These are phyloP conservation scores for Ischnura elegans DNA, from an alignment of 2,888 invertebrate genomes.

Conservation along the genomic window DNA sequence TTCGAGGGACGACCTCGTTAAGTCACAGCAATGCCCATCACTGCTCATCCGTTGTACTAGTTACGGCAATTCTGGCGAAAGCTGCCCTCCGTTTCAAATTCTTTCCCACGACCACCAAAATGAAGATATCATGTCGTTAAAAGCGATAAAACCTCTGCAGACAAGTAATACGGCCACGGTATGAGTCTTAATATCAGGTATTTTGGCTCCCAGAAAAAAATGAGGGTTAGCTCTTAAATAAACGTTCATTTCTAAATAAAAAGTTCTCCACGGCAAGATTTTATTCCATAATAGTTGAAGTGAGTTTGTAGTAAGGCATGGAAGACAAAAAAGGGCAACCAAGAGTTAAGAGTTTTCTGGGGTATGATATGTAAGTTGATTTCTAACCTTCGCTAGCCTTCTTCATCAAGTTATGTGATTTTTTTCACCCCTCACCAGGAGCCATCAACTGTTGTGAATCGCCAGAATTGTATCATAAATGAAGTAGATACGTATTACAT, in stretches of 20 bases:
- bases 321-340: no score
- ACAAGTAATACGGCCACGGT: neutral
- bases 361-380: neutral
- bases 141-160: neutral
- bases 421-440: no score
- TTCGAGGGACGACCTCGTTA: neutral
- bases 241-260: neutral
- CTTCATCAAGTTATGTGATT: no score
- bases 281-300: neutral
- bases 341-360: no score
- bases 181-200: neutral
- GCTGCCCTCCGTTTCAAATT: neutral
- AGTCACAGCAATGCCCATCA: constrained; percentile 29
- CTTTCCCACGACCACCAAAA: constrained; percentile 45
- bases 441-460: no score
- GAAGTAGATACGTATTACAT: no score
- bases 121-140: neutral
- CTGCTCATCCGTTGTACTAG: constrained; percentile 29
- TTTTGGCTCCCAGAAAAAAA: neutral
- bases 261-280: neutral
- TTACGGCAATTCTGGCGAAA: constrained; percentile 16
- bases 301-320: no score
- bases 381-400: no score
- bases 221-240: neutral
- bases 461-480: no score